Evolutionary conservation across 2,888 invertebrate species (phyloP).

Genomic region (Zygaena filipendulae): DNA sequence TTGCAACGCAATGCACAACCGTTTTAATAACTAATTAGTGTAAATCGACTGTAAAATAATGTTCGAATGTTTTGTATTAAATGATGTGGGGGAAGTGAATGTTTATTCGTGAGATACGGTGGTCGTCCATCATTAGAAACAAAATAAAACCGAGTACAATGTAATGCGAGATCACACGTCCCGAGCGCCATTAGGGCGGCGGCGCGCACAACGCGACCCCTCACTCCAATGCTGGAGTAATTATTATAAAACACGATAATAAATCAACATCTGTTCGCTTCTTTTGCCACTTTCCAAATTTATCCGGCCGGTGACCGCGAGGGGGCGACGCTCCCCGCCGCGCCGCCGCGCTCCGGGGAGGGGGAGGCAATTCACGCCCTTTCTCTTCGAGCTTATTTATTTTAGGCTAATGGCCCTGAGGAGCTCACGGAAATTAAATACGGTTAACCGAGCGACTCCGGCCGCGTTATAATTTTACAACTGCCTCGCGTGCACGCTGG

Average conservation of each 20-base stretch:
- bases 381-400: conserved; percentile 46
- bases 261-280: conserved; percentile 61
- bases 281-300: conserved; percentile 58
- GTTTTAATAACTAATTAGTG: no score
- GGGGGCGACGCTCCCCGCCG: conserved; percentile 11
- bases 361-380: conserved; percentile 41
- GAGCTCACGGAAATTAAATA: conserved; percentile 54
- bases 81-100: no score
- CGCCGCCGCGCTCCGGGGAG: no score
- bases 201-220: conserved; percentile 32
- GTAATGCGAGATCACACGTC: conserved; percentile 29
- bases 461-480: conserved; percentile 34
- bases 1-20: no score
- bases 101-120: conserved; percentile 18
- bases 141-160: conserved; percentile 30
- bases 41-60: no score
- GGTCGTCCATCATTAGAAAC: conserved; percentile 24
- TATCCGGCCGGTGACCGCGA: conserved; percentile 31
- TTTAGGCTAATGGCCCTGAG: conserved; percentile 46
- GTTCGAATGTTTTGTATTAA: no score
- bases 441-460: conserved; percentile 33
- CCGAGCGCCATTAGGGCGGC: conserved; percentile 29
- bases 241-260: conserved; percentile 62
- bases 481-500: conserved; percentile 20
- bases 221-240: conserved; percentile 39